These are phyloP conservation scores for Oophaga sylvatica DNA, from an alignment of 2,797 vertebrate genomes.

Conservation along the genomic window DNA sequence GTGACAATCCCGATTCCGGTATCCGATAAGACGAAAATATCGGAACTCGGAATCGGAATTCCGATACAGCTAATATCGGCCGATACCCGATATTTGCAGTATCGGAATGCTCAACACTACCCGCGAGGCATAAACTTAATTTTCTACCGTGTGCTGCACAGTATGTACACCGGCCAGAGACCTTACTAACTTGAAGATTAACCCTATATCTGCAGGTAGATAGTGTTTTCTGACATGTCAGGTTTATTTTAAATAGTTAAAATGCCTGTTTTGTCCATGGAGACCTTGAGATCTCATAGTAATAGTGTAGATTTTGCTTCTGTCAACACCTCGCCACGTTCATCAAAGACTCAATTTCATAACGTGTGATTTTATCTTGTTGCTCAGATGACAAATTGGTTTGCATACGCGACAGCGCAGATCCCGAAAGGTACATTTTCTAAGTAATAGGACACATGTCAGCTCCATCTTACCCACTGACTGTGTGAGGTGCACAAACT, in stretches of 20 bases:
- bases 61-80: too few species aligned
- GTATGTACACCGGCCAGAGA: too few species aligned
- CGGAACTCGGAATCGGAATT: too few species aligned
- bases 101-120: too few species aligned
- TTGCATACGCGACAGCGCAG: slow-evolving; percentile 20
- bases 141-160: too few species aligned
- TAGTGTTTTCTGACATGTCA: too few species aligned
- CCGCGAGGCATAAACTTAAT: too few species aligned
- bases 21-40: too few species aligned
- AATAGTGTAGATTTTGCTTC: not conserved
- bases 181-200: too few species aligned
- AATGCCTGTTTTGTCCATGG: not conserved
- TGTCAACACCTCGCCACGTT: slow-evolving; percentile 35
- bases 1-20: too few species aligned
- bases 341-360: slow-evolving; percentile 59
- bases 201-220: too few species aligned
- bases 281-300: not conserved
- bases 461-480: not conserved
- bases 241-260: slow-evolving; percentile 1
- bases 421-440: not conserved
- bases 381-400: slow-evolving; percentile 44
- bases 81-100: too few species aligned
- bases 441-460: slow-evolving; percentile 28
- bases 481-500: not conserved
- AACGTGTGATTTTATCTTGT: slow-evolving; percentile 1